Percentiles rank a stretch among this genome's conserved stretches.
Conservation (phyloP, 2,888 invertebrate genomes). For the Anticlea derivata region DNA sequence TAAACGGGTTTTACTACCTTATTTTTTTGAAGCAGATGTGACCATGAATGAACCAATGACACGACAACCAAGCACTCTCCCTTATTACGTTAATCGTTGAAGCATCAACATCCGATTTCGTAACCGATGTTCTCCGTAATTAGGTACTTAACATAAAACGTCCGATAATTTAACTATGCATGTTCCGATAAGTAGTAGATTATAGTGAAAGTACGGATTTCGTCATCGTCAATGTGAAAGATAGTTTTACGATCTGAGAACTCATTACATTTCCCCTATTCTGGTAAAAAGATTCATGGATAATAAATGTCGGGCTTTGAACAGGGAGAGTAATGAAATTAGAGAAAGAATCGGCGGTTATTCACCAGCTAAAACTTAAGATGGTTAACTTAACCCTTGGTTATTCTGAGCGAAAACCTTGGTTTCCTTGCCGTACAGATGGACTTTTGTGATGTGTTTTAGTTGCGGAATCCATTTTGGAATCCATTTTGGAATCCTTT, state of each 20-base stretch:
- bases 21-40: no score
- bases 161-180: conserved; percentile 10
- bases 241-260: conserved; percentile 45
- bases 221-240: conserved; percentile 26
- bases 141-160: conserved; percentile 15
- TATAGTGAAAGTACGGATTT: conserved; percentile 34
- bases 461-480: no score
- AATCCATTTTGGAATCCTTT: no score
- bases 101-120: conserved; percentile 9
- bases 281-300: conserved; percentile 50
- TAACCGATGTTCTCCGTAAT: conserved; percentile 7
- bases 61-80: no score
- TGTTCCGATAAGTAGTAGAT: conserved; percentile 17
- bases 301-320: conserved; percentile 43
- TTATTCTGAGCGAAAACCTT: no score
- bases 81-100: neutral
- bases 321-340: conserved; percentile 27
- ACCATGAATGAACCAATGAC: no score
- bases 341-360: neutral
- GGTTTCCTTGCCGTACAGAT: no score
- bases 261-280: conserved; percentile 44
- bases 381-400: neutral
- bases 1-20: no score
- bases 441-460: no score
- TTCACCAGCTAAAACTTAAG: no score